Evolutionary conservation across 2,797 vertebrate species (phyloP).

Genomic region (Denticeps clupeoides): DNA sequence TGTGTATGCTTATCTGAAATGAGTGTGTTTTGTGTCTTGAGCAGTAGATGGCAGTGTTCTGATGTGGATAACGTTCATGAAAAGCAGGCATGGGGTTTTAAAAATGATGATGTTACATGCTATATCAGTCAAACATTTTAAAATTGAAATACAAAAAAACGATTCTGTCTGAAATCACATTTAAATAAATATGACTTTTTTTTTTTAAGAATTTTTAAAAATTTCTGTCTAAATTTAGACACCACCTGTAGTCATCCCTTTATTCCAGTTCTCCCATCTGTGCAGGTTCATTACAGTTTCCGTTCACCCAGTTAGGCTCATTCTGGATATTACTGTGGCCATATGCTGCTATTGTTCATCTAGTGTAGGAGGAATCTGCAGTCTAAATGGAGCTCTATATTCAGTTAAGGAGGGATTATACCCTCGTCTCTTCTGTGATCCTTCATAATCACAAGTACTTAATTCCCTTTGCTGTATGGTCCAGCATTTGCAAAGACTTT

Average conservation of each 20-base stretch:
- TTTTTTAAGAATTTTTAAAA: not conserved
- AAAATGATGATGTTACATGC: not conserved
- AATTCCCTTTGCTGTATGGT: too few species aligned
- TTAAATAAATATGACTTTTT: not conserved
- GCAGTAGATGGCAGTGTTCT: slow-evolving; percentile 20
- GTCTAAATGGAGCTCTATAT: slow-evolving; percentile 20
- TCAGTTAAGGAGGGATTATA: too few species aligned
- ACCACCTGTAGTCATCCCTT: slow-evolving; percentile 6
- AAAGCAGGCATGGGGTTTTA: too few species aligned
- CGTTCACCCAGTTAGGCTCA: slow-evolving; percentile 15
- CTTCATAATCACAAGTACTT: too few species aligned
- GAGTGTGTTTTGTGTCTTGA: not conserved
- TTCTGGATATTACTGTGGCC: slow-evolving; percentile 15
- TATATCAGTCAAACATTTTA: not conserved
- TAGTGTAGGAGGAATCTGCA: not conserved
- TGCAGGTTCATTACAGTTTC: slow-evolving; percentile 11
- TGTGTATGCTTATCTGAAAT: not conserved
- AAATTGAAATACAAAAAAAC: too few species aligned
- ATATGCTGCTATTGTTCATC: slow-evolving; percentile 1
- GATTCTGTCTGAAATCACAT: not conserved
- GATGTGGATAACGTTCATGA: not conserved
- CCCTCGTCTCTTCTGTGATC: too few species aligned
- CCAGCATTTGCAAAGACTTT: too few species aligned
- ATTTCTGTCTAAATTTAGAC: slow-evolving; percentile 12
- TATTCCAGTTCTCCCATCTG: slow-evolving; percentile 16